Conservation (phyloP, 2,888 invertebrate genomes). For the Fragum sueziense region DNA sequence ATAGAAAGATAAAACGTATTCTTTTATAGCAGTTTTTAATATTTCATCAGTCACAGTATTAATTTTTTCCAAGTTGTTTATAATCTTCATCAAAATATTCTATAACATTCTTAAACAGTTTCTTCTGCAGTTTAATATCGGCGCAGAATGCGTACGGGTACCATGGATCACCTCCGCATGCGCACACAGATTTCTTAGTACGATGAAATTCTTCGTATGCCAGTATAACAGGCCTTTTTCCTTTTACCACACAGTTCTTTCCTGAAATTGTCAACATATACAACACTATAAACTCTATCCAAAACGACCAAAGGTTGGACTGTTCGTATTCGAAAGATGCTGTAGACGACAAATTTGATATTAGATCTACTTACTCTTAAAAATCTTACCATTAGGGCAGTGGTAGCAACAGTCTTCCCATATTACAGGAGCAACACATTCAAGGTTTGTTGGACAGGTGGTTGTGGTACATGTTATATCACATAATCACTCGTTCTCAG, state of each 20-base stretch:
- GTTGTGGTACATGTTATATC: no score
- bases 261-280: neutral
- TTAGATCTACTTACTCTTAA: no score
- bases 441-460: no score
- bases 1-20: neutral
- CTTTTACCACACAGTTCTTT: neutral
- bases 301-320: no score
- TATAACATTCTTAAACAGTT: neutral
- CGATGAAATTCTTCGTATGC: neutral
- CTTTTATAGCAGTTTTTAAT: neutral
- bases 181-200: neutral
- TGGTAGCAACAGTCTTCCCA: no score
- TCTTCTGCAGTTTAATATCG: neutral
- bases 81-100: neutral
- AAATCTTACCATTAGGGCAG: no score
- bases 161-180: conserved; percentile 4
- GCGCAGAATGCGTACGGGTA: conserved; percentile 15
- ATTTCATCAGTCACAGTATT: neutral
- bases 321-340: no score
- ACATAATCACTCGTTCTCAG: no score
- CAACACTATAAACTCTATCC: no score
- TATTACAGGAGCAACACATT: no score
- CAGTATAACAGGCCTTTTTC: neutral
- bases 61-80: conserved; percentile 1
- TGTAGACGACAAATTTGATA: no score